phyloP scores from a whole-genome alignment of 2,797 vertebrate genomes.

The Urocyon cinereoargenteus region DNA sequence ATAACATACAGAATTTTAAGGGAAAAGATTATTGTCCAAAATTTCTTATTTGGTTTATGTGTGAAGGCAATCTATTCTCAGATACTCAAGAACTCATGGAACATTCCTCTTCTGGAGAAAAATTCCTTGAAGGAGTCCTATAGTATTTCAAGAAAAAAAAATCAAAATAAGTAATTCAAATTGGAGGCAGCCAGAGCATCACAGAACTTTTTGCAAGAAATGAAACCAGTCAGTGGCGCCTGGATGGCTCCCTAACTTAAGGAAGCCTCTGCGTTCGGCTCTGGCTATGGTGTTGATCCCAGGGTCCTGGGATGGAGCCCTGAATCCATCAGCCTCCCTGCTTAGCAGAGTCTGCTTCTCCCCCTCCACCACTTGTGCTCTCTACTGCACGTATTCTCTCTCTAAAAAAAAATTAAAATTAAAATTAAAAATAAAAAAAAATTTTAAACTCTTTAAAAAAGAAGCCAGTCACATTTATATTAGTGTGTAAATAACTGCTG shows the following conservation, averaged over 20 bases:
- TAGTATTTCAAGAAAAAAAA: constrained; percentile 27
- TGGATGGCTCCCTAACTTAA: too few relatives aligned
- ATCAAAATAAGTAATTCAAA: constrained; percentile 50
- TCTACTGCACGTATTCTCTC: too few relatives aligned
- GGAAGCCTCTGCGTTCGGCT: too few relatives aligned
- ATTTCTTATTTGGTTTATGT: constrained; percentile 30
- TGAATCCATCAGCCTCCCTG: too few relatives aligned
- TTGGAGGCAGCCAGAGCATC: background rate
- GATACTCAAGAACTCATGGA: constrained; percentile 6
- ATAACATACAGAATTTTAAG: background rate
- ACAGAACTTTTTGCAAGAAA: constrained; percentile 19
- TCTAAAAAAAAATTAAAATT: too few relatives aligned
- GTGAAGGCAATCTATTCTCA: constrained; percentile 1
- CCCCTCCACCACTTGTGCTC: too few relatives aligned
- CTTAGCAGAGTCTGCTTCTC: too few relatives aligned
- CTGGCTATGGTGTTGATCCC: too few relatives aligned
- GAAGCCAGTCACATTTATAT: background rate
- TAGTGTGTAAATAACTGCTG: constrained; percentile 28
- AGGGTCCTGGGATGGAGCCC: too few relatives aligned
- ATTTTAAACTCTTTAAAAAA: too few relatives aligned
- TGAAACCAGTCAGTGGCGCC: background rate
- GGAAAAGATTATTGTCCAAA: background rate
- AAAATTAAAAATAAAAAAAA: too few relatives aligned
- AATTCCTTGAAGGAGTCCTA: constrained; percentile 24
- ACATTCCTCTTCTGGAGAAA: background rate